Conservation (phyloP, 2,113 vertebrate genomes). For the Seriola rivoliana region DNA sequence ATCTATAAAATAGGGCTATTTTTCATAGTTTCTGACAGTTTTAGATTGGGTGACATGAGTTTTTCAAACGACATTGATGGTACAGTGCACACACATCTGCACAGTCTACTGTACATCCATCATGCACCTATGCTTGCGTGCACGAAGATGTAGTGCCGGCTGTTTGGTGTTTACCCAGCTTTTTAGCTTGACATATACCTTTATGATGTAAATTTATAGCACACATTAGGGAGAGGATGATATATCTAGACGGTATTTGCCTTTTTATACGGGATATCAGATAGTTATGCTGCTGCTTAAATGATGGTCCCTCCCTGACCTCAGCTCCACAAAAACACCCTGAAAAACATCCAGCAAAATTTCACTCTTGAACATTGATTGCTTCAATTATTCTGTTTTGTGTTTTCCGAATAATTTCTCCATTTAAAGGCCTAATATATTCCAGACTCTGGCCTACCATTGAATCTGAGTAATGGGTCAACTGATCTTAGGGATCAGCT, state of each 20-base stretch:
- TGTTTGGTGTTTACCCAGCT: conserved; percentile 49
- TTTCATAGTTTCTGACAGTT: conserved; percentile 21
- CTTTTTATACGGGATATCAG: conserved; percentile 29
- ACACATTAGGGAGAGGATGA: conserved; percentile 35
- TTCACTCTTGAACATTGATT: neutral
- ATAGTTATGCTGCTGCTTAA: conserved; percentile 8
- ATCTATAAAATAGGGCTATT: conserved; percentile 14
- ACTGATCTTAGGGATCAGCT: conserved; percentile 31
- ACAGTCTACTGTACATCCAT: conserved; percentile 44
- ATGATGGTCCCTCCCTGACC: conserved; percentile 10
- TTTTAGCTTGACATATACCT: conserved; percentile 56
- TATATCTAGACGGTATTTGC: conserved; percentile 30
- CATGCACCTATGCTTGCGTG: conserved; percentile 20
- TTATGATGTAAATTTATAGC: conserved; percentile 56
- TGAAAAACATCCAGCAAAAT: conserved; percentile 1
- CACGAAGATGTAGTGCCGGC: conserved; percentile 1
- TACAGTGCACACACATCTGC: conserved; percentile 47
- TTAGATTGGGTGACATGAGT: conserved; percentile 12
- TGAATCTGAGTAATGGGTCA: conserved; percentile 41
- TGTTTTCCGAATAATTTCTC: conserved; percentile 6
- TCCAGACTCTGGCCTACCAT: neutral
- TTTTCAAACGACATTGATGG: conserved; percentile 56
- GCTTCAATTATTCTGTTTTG: conserved; percentile 25
- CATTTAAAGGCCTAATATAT: conserved; percentile 10
- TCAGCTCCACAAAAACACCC: conserved; percentile 12